Conservation (phyloP, 2,888 invertebrate genomes). For the Limenitis camilla region DNA sequence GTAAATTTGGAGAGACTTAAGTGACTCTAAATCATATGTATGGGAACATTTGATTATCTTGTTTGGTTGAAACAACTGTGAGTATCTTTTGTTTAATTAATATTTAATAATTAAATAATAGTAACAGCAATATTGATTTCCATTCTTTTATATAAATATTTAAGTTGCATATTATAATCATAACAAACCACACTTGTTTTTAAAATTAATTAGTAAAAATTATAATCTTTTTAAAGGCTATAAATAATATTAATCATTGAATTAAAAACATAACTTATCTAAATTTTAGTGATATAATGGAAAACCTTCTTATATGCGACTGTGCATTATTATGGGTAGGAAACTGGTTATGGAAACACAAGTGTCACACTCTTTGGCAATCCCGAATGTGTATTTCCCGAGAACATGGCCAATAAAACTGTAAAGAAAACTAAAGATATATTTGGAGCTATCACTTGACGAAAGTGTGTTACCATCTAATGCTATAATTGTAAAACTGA, state of each 20-base stretch:
- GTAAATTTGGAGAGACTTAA: conserved; percentile 80
- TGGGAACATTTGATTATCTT: conserved; percentile 82
- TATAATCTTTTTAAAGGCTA: too few relatives aligned
- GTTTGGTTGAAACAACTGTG: conserved; percentile 82
- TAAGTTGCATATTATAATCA: too few relatives aligned
- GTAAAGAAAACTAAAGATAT: conserved; percentile 80
- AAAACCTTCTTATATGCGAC: conserved; percentile 87
- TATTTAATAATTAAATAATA: too few relatives aligned
- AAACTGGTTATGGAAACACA: conserved; percentile 80
- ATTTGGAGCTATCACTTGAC: conserved; percentile 57
- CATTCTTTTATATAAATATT: too few relatives aligned
- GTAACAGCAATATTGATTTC: too few relatives aligned
- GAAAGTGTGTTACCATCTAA: conserved; percentile 50
- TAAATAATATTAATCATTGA: too few relatives aligned
- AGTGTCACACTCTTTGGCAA: conserved; percentile 80
- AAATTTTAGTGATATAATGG: conserved; percentile 81
- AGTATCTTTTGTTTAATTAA: too few relatives aligned
- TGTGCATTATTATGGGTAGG: conserved; percentile 87
- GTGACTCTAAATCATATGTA: conserved; percentile 82
- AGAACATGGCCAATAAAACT: conserved; percentile 77
- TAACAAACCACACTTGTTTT: too few relatives aligned
- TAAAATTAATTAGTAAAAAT: too few relatives aligned
- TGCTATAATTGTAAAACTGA: conserved; percentile 52
- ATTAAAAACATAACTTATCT: neutral
- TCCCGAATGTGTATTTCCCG: conserved; percentile 83